phyloP scores from a whole-genome alignment of 2,888 invertebrate species.

The Lasioglossum marginatum region DNA sequence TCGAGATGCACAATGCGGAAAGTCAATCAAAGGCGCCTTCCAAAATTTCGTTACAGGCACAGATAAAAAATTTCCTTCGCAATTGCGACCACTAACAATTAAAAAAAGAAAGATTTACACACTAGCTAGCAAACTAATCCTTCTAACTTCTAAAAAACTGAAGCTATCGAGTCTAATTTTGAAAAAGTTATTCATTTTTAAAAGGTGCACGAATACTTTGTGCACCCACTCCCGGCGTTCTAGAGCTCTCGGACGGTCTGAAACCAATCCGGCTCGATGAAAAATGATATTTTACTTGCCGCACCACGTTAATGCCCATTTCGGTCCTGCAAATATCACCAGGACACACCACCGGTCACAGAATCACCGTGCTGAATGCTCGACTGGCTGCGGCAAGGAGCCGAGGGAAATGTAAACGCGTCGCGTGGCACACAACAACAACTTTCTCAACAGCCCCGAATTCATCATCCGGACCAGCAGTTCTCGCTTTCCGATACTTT shows the following conservation, averaged over 20 bases:
- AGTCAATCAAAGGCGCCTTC: too few species aligned
- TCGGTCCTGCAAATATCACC: neutral
- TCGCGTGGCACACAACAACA: neutral
- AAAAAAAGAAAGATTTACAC: too few species aligned
- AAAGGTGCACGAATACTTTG: too few species aligned
- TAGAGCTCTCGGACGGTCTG: neutral
- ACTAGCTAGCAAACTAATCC: too few species aligned
- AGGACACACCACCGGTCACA: conserved; percentile 1
- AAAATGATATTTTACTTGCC: neutral
- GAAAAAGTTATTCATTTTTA: too few species aligned
- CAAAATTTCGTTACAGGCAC: too few species aligned
- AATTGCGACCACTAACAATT: too few species aligned
- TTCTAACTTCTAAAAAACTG: too few species aligned
- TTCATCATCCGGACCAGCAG: conserved; percentile 22
- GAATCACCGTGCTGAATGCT: neutral
- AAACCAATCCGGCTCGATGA: neutral
- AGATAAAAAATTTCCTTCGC: too few species aligned
- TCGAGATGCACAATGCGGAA: neutral
- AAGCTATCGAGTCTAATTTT: too few species aligned
- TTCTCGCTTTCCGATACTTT: conserved; percentile 28
- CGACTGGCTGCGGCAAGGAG: neutral
- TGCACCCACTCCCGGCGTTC: neutral
- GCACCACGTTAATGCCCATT: neutral
- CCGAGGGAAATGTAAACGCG: conserved; percentile 8
- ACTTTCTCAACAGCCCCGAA: conserved; percentile 51